Base-by-base conservation (phyloP, 1,140 invertebrate genomes). In the Ooceraea biroi region DNA sequence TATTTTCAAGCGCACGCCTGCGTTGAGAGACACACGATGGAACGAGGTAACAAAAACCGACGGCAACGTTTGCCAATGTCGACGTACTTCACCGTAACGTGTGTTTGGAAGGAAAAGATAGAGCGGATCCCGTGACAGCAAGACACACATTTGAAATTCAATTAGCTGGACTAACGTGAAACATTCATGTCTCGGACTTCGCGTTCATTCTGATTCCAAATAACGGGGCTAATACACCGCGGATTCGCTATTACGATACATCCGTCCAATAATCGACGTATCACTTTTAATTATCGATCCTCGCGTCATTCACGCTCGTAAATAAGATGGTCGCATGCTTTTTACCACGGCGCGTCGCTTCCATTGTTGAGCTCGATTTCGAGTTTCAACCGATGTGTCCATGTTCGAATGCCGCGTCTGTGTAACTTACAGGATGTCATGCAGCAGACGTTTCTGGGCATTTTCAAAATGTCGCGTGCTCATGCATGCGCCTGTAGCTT, bases 91-190 rank as follows among this genome's bases (percentile, higher is more conserved):
- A 65, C 30, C 30, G 10, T 77, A 77, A 52, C 74, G 74, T 52
- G 58, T 76, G 74, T 77, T 66, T 77, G 60, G 61, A 66, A 55
- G 61, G 74, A 52, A 77, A 77, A 66, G 74, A 77, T 77, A 77
- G 60, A 77, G 19, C 30, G 30, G 19, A 77, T 77, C 52, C 44
- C 74, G 52, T 44, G 48, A 41, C 61, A 77, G 61, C 46, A 77
- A 77, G 61, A 55, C 61, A 66, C 74, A 66, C 61, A 77, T 66
- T 77, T 77, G 61, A 66, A 77, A 77, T 77, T 77, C 61, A 66
- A 77, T 66, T 77, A 52, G 30, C 46, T 27, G 48, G 12, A 66
- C 60, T 66, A 77, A 77, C 74, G 61, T 27, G 30, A 36, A 65
- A 55, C 48, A 52, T 77, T 8, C 14, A 55, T 3, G 22, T 41